Evolutionary conservation across 2,888 invertebrate species (phyloP).

Genomic region (Diplazon laetatorius): DNA sequence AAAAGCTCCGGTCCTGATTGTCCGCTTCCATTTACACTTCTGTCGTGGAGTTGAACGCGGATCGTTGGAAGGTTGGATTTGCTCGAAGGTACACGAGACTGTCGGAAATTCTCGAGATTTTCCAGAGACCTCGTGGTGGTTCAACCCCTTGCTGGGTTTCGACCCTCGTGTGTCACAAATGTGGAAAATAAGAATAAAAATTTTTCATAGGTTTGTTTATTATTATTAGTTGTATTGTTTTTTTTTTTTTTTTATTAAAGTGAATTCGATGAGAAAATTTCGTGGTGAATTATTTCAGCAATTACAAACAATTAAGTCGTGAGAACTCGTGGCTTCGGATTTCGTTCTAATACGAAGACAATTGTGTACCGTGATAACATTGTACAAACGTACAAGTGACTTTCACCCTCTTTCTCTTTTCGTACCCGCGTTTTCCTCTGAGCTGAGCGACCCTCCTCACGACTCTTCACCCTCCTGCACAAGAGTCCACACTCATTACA

Average conservation of each 20-base stretch:
- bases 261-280: too few relatives aligned
- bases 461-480: conserved; percentile 8
- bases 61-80: not conserved
- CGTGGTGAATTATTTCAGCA: not conserved
- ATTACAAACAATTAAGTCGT: conserved; percentile 50
- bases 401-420: not conserved
- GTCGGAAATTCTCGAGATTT: not conserved
- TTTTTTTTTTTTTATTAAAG: conserved; percentile 5
- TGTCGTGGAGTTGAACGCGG: not conserved
- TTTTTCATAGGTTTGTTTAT: not conserved
- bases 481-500: conserved; percentile 25
- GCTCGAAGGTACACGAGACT: conserved; percentile 8
- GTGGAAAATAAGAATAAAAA: conserved; percentile 8
- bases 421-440: conserved; percentile 3
- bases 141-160: too few relatives aligned
- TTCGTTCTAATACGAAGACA: conserved; percentile 45
- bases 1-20: conserved; percentile 55
- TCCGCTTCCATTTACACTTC: conserved; percentile 52
- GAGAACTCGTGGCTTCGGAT: conserved; percentile 7
- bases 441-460: not conserved
- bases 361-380: conserved; percentile 55
- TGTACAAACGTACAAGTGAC: not conserved
- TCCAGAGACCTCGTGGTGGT: too few relatives aligned
- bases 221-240: conserved; percentile 9
- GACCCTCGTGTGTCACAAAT: not conserved